Evolutionary conservation across 2,113 vertebrate genomes (phyloP).

Genomic region (Leucoraja erinaceus): DNA sequence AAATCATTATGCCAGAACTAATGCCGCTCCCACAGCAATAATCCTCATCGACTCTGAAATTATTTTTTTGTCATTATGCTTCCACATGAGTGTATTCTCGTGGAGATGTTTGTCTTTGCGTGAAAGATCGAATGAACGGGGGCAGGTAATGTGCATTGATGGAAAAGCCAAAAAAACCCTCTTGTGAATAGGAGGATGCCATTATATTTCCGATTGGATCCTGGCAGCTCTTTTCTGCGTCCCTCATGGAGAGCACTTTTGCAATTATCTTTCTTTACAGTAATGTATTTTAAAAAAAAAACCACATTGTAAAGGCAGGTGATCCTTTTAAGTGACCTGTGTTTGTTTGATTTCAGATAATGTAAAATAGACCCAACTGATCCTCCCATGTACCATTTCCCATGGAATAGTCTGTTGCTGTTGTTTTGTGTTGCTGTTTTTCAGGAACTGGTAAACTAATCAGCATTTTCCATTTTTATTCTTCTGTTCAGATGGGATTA

Average conservation of each 20-base stretch:
- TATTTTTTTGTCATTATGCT: slow-evolving; percentile 11
- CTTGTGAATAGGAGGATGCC: neutral
- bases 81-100: neutral
- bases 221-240: neutral
- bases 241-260: neutral
- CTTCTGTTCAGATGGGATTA: neutral
- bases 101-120: neutral
- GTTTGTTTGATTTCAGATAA: neutral
- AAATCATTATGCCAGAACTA: slow-evolving; percentile 22
- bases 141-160: neutral
- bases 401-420: neutral
- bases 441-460: neutral
- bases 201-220: neutral
- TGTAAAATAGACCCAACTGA: neutral
- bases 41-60: slow-evolving; percentile 24
- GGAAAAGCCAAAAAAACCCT: neutral
- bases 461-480: neutral
- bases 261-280: neutral
- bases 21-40: neutral
- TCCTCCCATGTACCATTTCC: neutral
- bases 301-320: too few species aligned
- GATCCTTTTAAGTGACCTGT: neutral
- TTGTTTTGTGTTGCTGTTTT: neutral
- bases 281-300: neutral
- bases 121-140: neutral